Conservation (phyloP, 2,888 invertebrate genomes). For the Carabus problematicus region DNA sequence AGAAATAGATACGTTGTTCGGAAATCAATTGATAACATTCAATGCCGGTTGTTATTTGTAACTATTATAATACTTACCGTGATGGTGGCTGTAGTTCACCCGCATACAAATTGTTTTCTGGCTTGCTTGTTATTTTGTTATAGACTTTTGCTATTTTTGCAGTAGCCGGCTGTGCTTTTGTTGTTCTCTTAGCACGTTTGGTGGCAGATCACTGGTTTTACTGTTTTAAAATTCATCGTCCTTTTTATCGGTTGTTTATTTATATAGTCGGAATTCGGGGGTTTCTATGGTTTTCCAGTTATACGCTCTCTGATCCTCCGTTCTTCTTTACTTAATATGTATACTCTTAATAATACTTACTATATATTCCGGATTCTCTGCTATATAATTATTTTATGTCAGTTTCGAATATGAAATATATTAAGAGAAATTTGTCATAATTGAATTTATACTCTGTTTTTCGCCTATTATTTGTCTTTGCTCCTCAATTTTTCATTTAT, state of each 20-base stretch:
- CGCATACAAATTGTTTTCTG: conserved; percentile 48
- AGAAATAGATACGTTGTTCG: conserved; percentile 58
- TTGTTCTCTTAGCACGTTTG: conserved; percentile 34
- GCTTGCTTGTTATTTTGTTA: conserved; percentile 21
- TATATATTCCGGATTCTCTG: conserved; percentile 55
- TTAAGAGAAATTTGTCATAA: too few relatives aligned
- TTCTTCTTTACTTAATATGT: conserved; percentile 63
- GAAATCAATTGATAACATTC: conserved; percentile 43
- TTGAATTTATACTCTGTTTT: too few relatives aligned
- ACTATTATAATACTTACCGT: conserved; percentile 55
- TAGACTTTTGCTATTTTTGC: conserved; percentile 39
- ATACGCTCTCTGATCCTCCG: conserved; percentile 59
- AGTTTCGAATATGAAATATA: too few relatives aligned
- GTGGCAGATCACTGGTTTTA: conserved; percentile 28
- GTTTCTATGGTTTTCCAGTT: conserved; percentile 64
- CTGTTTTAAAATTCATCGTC: conserved; percentile 13
- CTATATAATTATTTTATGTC: too few relatives aligned
- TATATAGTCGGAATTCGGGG: conserved; percentile 63
- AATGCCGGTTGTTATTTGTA: background rate
- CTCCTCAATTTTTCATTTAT: conserved; percentile 15
- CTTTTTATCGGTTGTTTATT: conserved; percentile 54
- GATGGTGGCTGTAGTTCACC: conserved; percentile 60
- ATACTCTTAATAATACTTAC: conserved; percentile 54
- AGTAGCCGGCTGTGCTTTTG: conserved; percentile 18
- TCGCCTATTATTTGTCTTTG: too few relatives aligned